These are phyloP conservation scores for Pygoscelis adeliae DNA, from an alignment of 2,113 vertebrate genomes.

Conservation along the genomic window DNA sequence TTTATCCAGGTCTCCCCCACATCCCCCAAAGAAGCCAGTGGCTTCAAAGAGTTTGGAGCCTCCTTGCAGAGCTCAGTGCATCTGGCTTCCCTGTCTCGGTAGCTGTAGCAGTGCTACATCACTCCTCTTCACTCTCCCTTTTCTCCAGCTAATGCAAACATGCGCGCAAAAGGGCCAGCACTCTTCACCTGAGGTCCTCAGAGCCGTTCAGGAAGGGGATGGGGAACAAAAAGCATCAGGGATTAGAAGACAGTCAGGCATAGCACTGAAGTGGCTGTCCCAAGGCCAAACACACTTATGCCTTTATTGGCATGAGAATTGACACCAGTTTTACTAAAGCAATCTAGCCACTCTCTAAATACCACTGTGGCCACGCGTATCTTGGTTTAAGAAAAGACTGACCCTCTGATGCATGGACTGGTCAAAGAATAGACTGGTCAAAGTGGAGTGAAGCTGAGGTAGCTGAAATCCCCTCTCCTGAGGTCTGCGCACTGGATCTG, in stretches of 20 bases:
- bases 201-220: neutral
- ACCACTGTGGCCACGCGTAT: fast-evolving
- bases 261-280: neutral
- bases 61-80: neutral
- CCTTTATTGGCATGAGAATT: neutral
- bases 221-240: neutral
- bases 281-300: neutral
- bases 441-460: fast-evolving
- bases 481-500: neutral
- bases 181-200: neutral
- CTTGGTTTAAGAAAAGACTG: neutral
- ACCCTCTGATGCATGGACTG: neutral
- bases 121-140: neutral
- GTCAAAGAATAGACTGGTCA: neutral
- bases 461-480: neutral
- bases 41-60: neutral
- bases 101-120: neutral
- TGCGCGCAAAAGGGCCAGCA: neutral
- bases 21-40: neutral
- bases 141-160: neutral
- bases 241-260: neutral
- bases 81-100: neutral
- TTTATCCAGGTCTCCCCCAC: neutral
- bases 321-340: neutral
- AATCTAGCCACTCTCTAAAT: neutral